These are phyloP conservation scores for Strigamia maritima DNA, from an alignment of 2,888 invertebrate genomes.

Conservation along the genomic window DNA sequence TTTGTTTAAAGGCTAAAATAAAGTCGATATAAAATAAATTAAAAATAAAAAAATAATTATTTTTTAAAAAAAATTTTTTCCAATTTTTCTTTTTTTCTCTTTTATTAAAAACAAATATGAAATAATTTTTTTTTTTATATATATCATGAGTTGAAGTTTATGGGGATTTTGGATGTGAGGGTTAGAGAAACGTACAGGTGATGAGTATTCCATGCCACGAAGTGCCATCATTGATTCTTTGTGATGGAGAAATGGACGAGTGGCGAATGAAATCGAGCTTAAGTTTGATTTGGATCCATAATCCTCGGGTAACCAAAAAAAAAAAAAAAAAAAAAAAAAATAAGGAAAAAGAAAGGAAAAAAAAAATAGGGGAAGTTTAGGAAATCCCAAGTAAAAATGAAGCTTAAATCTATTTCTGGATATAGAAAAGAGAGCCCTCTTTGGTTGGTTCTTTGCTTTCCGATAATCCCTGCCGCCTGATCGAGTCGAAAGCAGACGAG, in stretches of 20 bases:
- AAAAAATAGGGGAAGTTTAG: background rate
- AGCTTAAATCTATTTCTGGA: slow-evolving; percentile 42
- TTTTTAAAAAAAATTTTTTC: too few species aligned
- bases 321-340: background rate
- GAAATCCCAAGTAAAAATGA: slow-evolving; percentile 39
- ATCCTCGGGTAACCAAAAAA: slow-evolving; percentile 36
- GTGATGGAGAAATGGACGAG: slow-evolving; percentile 40
- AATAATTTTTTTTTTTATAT: too few species aligned
- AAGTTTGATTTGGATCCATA: slow-evolving; percentile 37
- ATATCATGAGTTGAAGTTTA: background rate
- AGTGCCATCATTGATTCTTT: slow-evolving; percentile 38
- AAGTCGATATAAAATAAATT: too few species aligned
- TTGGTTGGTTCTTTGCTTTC: slow-evolving; percentile 26
- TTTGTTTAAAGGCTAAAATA: too few species aligned
- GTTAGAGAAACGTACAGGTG: slow-evolving; percentile 22
- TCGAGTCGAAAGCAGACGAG: slow-evolving; percentile 20
- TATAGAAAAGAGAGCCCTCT: slow-evolving; percentile 20
- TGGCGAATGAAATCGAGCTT: slow-evolving; percentile 40
- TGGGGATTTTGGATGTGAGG: background rate
- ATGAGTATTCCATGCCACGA: slow-evolving; percentile 31
- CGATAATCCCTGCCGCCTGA: slow-evolving; percentile 35
- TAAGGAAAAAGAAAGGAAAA: slow-evolving; percentile 18
- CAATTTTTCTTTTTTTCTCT: too few species aligned
- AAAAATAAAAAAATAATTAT: too few species aligned
- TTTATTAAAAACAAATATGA: too few species aligned